A percentile compares a stretch with the other conserved stretches of the same genome.
Evolutionary conservation across 2,113 vertebrate species (phyloP).

Genomic region (Seriola quinqueradiata): DNA sequence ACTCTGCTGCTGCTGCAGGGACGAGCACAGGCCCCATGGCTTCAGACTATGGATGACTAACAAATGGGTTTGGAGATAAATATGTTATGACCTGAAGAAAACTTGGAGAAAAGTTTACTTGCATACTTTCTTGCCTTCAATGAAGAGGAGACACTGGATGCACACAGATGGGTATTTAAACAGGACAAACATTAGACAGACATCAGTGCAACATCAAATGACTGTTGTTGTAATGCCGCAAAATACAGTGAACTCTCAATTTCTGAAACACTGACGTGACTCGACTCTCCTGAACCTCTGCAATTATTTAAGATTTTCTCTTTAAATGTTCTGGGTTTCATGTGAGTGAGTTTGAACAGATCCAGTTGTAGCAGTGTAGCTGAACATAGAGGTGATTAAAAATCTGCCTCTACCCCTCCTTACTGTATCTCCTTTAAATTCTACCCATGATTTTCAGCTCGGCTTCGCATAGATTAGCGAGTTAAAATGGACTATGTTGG

Average conservation of each 20-base stretch:
- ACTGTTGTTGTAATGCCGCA: not conserved
- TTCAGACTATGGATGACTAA: conserved; percentile 29
- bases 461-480: conserved; percentile 58
- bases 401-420: not conserved
- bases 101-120: conserved; percentile 36
- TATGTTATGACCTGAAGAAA: conserved; percentile 40
- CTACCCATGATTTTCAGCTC: conserved; percentile 35
- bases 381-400: conserved; percentile 8
- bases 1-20: conserved; percentile 37
- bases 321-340: not conserved
- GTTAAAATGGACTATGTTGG: conserved; percentile 49
- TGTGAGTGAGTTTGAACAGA: conserved; percentile 1
- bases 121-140: not conserved
- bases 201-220: not conserved
- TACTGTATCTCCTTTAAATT: conserved; percentile 27
- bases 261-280: not conserved
- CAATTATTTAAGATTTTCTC: conserved; percentile 29
- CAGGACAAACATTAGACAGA: not conserved
- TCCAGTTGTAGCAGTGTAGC: not conserved
- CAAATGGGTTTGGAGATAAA: conserved; percentile 41
- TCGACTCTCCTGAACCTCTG: conserved; percentile 2
- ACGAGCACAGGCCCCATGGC: conserved; percentile 25
- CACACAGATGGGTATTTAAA: not conserved
- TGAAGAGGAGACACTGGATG: not conserved
- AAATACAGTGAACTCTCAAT: not conserved